Conservation (phyloP, 2,113 vertebrate species). For the Dipodomys merriami region DNA sequence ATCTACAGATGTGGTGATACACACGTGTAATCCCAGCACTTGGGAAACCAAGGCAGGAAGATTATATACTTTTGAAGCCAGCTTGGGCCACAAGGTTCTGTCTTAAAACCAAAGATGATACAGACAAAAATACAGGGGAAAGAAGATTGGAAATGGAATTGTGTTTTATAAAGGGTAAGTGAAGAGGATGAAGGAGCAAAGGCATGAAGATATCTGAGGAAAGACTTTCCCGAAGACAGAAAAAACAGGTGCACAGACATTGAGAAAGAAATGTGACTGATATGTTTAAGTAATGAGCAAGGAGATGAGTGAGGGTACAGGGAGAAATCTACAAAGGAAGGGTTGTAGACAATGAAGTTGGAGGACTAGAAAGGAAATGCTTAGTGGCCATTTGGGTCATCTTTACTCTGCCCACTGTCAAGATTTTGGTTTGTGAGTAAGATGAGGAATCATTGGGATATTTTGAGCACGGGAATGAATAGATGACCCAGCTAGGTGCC, state of each 20-base stretch:
- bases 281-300: neutral
- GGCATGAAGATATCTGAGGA: neutral
- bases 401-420: neutral
- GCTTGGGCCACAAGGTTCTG: neutral
- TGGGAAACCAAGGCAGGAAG: neutral
- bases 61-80: neutral
- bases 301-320: neutral
- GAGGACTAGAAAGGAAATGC: neutral
- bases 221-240: neutral
- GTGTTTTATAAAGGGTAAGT: neutral
- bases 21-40: neutral
- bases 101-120: neutral
- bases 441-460: neutral
- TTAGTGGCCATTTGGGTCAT: neutral
- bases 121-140: conserved; percentile 23
- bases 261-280: neutral
- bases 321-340: neutral
- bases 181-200: neutral
- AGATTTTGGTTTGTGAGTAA: neutral
- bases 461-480: neutral
- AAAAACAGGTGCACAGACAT: neutral
- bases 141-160: neutral
- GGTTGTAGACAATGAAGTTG: neutral
- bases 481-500: neutral
- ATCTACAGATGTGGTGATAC: neutral